Evolutionary conservation across 2,113 vertebrate genomes (phyloP).

Genomic region (Halichoeres trimaculatus): DNA sequence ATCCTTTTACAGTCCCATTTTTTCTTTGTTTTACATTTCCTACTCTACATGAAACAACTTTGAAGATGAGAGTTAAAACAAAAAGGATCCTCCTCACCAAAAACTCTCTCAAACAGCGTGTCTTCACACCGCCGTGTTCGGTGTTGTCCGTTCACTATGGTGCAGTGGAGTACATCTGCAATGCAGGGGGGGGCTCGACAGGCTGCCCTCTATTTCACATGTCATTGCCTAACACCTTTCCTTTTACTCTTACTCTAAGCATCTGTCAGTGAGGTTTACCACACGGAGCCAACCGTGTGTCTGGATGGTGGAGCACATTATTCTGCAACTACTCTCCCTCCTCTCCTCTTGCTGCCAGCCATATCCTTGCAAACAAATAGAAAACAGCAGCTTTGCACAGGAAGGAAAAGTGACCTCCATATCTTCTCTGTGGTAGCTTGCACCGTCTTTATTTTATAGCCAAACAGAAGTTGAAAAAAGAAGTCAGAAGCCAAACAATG

Average conservation of each 20-base stretch:
- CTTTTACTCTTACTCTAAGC: conserved; percentile 74
- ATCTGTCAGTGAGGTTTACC: conserved; percentile 75
- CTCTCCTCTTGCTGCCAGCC: conserved; percentile 27
- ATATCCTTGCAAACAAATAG: conserved; percentile 47
- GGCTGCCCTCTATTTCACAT: conserved; percentile 82
- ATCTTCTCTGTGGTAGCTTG: conserved; percentile 1
- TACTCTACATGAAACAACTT: not conserved
- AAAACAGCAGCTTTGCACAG: not conserved
- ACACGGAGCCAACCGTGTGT: conserved; percentile 66
- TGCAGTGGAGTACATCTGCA: conserved; percentile 76
- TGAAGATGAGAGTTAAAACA: conserved; percentile 8
- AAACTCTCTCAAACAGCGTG: conserved; percentile 43
- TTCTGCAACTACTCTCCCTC: conserved; percentile 41
- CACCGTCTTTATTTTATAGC: not conserved
- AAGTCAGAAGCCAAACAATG: not conserved
- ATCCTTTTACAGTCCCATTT: conserved; percentile 19
- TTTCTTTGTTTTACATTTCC: conserved; percentile 21
- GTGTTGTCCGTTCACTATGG: conserved; percentile 65
- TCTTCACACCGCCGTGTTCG: conserved; percentile 52
- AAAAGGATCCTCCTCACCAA: conserved; percentile 29
- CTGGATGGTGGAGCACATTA: conserved; percentile 59
- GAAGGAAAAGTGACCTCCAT: conserved; percentile 30
- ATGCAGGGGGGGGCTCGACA: conserved; percentile 70
- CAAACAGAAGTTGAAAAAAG: not conserved
- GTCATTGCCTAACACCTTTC: conserved; percentile 77